Conservation (phyloP, 2,113 vertebrate species). For the Cavia aperea region DNA sequence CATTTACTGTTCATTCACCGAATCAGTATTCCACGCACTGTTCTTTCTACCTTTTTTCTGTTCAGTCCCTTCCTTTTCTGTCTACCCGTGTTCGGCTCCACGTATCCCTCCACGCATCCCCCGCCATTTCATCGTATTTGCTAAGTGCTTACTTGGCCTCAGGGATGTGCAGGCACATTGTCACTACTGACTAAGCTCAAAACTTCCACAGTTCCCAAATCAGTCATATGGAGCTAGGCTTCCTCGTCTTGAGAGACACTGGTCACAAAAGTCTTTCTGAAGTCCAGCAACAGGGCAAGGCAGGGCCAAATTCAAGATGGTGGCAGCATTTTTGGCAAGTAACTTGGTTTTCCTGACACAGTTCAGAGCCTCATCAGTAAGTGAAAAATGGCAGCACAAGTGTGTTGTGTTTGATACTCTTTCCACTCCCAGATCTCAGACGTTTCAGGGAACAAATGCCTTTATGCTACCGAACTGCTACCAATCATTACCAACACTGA, state of each 20-base stretch:
- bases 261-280: background rate
- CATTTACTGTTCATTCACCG: background rate
- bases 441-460: background rate
- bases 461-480: background rate
- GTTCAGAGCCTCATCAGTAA: background rate
- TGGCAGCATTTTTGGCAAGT: too few species aligned
- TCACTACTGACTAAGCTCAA: background rate
- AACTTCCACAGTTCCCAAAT: background rate
- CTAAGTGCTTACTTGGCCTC: background rate
- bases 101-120: background rate
- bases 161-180: background rate
- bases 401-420: too few species aligned
- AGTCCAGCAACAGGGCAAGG: background rate
- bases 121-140: background rate
- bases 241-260: background rate
- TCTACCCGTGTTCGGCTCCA: background rate
- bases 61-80: background rate
- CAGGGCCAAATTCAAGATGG: background rate
- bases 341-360: accelerated
- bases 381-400: accelerated
- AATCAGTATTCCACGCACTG: background rate
- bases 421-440: background rate
- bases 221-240: accelerated
- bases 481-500: background rate
- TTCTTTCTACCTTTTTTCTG: background rate